Percentiles rank a stretch among this genome's conserved stretches.
Evolutionary conservation across 1,140 invertebrate genomes (phyloP).

Genomic region (Drosophila watanabei): DNA sequence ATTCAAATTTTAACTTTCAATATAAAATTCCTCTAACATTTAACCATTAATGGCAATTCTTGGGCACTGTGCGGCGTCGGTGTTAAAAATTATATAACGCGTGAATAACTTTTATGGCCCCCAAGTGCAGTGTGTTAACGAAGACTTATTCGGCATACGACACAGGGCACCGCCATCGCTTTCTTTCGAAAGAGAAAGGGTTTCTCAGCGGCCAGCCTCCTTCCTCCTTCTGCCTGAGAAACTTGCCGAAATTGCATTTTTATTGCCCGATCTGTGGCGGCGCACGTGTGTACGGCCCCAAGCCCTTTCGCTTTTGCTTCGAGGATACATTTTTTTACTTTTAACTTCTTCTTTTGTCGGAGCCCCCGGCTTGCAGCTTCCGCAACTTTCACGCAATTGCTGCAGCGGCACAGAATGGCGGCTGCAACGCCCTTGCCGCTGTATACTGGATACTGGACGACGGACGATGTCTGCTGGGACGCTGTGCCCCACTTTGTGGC

Average conservation of each 20-base stretch:
- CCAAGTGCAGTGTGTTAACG: conserved; percentile 62
- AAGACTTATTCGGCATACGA: conserved; percentile 44
- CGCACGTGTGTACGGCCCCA: conserved; percentile 70
- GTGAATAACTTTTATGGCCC: conserved; percentile 68
- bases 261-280: conserved; percentile 58
- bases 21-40: background rate
- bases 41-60: too few species aligned
- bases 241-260: conserved; percentile 79
- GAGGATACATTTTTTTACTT: conserved; percentile 51
- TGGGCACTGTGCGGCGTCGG: conserved; percentile 6
- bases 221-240: conserved; percentile 55
- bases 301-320: conserved; percentile 79
- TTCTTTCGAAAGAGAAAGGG: conserved; percentile 85
- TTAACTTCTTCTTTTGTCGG: conserved; percentile 19
- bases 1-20: background rate
- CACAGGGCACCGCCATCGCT: conserved; percentile 41
- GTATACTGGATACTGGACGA: conserved; percentile 24
- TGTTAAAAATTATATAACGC: conserved; percentile 62
- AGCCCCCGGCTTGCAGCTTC: conserved; percentile 63
- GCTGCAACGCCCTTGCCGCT: conserved; percentile 55
- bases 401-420: conserved; percentile 31
- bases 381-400: conserved; percentile 80
- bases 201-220: conserved; percentile 43
- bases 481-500: conserved; percentile 64
- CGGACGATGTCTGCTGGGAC: background rate